These are phyloP conservation scores for Ceyx cyanopectus DNA, from an alignment of 2,113 vertebrate species.

Conservation along the genomic window DNA sequence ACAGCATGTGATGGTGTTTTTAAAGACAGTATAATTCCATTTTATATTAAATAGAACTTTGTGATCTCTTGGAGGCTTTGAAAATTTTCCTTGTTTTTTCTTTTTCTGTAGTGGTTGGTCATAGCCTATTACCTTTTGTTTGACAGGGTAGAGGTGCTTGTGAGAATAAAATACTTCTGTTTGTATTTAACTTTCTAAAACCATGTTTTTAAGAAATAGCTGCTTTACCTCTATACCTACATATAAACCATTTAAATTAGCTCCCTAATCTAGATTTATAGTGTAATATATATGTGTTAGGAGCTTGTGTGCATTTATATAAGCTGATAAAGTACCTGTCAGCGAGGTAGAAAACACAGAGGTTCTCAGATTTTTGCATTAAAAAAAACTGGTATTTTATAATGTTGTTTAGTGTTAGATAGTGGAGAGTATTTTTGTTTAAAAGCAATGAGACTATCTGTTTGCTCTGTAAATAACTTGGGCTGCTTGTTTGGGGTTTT, in stretches of 20 bases:
- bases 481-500: background rate
- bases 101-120: background rate
- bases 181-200: slow-evolving; percentile 6
- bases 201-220: slow-evolving; percentile 9
- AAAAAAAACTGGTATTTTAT: background rate
- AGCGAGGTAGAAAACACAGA: slow-evolving; percentile 5
- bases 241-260: slow-evolving; percentile 32
- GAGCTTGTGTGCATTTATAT: background rate
- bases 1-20: background rate
- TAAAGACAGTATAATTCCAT: background rate
- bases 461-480: background rate
- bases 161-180: background rate
- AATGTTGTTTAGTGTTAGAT: background rate
- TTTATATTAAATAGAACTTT: background rate
- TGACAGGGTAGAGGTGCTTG: background rate
- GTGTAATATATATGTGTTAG: slow-evolving; percentile 28
- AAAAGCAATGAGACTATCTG: background rate
- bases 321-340: slow-evolving; percentile 55
- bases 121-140: background rate
- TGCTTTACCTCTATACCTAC: background rate
- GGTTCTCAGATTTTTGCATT: background rate
- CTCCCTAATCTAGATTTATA: slow-evolving; percentile 38
- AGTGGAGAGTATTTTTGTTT: background rate
- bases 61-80: background rate
- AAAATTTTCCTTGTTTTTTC: background rate